Percentiles rank a stretch among this genome's conserved stretches.
Conservation (phyloP, 2,797 vertebrate species). For the Glyptemys insculpta region DNA sequence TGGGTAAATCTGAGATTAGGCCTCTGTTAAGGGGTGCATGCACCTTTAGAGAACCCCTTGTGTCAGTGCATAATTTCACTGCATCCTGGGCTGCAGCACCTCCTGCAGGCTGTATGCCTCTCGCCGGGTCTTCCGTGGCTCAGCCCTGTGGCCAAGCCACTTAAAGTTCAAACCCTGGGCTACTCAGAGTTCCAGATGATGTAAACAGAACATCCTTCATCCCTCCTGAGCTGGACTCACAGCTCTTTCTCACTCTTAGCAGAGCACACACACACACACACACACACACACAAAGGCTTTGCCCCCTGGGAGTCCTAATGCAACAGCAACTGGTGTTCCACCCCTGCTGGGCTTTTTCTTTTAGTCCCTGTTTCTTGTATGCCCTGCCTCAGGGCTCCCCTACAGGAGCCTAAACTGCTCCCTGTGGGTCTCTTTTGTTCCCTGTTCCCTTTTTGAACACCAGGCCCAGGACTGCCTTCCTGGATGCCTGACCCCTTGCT, state of each 20-base stretch:
- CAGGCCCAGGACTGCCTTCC: no score
- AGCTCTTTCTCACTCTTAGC: no score
- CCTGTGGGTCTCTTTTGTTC: not conserved
- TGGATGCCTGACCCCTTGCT: no score
- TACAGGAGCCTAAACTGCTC: not conserved
- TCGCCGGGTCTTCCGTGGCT: not conserved
- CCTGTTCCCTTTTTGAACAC: no score
- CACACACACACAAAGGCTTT: no score
- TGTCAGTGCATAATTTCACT: not conserved
- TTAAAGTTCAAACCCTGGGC: not conserved
- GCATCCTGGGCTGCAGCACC: not conserved
- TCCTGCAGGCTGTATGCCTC: not conserved
- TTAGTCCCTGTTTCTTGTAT: not conserved
- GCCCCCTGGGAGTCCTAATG: not conserved
- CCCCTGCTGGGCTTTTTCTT: not conserved
- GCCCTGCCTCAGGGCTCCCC: no score
- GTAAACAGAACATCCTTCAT: no score
- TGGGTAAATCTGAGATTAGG: conserved; percentile 34
- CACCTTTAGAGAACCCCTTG: not conserved
- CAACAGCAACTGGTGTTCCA: not conserved
- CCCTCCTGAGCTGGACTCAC: no score
- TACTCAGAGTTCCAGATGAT: not conserved
- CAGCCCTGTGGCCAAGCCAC: not conserved
- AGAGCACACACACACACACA: no score
- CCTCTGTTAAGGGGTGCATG: not conserved